Base-by-base conservation (phyloP, 2,888 invertebrate genomes). In the Conus canariensis region DNA sequence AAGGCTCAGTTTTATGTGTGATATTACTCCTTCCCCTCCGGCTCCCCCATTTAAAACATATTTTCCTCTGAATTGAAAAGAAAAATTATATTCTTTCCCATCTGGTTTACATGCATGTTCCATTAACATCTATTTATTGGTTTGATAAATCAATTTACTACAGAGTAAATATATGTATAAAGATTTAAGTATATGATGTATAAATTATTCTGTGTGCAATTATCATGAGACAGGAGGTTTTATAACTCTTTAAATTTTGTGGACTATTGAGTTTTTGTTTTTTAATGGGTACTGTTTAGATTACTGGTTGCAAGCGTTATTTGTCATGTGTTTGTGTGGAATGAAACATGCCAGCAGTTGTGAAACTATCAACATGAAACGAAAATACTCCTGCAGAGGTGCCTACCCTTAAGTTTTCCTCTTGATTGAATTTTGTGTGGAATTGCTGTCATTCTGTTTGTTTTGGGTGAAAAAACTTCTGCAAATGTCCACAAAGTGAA, bases 1-100 rank as follows among this genome's bases (percentile, higher is more conserved):
- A 67, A 30, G 67, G 67, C 86, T 86, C 86, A 64, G 86, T 67
- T 86, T 60, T 59, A 67, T 67, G 86, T 86, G 86, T 86, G 86
- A 86, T 86, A 86, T 83, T 3, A 83, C 12, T 19, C 8, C 19
- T 58, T 22, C 56, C 58, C 25, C 56, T 83, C 22, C 45, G 22
- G 19, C 19, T 56, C 19, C 22, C 19, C 56, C 16, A 56, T 58
- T 5, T 22, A 3, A 58, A 45, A 45, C 45, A 58, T 22, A 22
- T 70, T 70, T 70, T 70, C 70, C 70, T 16, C 16, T 70, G 22
- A 70, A 70, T 4, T 70, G 60, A 16, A 64, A 70, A 22, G 0
- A 70, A 70, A 16, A 22, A 70, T 83, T 83, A 56, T 83, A 58
- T 83, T 58, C 22, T 83, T 16, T 83, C 82, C 82, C 19, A 5